Conservation (phyloP, 2,113 vertebrate genomes). For the Dipodomys ordii region DNA sequence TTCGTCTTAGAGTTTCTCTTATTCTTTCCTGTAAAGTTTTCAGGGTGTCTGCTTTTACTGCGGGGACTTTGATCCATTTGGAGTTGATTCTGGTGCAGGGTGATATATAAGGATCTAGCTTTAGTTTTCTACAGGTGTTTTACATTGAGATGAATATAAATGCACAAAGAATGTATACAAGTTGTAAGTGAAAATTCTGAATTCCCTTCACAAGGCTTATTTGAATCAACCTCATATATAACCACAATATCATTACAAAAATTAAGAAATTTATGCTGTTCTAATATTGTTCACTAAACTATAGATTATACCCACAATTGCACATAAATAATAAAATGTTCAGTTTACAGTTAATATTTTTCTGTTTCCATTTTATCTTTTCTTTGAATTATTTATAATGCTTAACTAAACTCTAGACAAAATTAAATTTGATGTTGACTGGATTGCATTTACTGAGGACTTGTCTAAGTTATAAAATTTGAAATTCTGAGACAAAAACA, state of each 20-base stretch:
- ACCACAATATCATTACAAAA: not conserved
- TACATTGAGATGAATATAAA: not conserved
- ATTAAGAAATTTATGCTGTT: not conserved
- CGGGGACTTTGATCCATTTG: too few species aligned
- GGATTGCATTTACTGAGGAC: not conserved
- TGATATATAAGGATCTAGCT: too few species aligned
- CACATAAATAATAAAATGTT: not conserved
- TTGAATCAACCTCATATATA: conserved; percentile 2
- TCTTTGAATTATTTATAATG: not conserved
- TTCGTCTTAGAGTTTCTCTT: too few species aligned
- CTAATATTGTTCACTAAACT: not conserved
- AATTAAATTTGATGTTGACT: not conserved
- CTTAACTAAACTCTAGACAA: not conserved
- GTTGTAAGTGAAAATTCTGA: not conserved
- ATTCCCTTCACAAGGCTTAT: not conserved
- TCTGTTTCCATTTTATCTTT: not conserved
- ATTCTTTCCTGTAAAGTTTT: too few species aligned
- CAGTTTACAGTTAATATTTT: not conserved
- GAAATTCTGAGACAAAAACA: not conserved
- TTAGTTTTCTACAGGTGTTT: too few species aligned
- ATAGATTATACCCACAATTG: not conserved
- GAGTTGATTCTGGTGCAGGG: too few species aligned
- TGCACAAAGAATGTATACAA: not conserved
- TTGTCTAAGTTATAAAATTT: not conserved
- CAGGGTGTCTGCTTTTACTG: too few species aligned